Base-by-base conservation (phyloP, 2,797 vertebrate genomes). In the Nannoperca obscura region DNA sequence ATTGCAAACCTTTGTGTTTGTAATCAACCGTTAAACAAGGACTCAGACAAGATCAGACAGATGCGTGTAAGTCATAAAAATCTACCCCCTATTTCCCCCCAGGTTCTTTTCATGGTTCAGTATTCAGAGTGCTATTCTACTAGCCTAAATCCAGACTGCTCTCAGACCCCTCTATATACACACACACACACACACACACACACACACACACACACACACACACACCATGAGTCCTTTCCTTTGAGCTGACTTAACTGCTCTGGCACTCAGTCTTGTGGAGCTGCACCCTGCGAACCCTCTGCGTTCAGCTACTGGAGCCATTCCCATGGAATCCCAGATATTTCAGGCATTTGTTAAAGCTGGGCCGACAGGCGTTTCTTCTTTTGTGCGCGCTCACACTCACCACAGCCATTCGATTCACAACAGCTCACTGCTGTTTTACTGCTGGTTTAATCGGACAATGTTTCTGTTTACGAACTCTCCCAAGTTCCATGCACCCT, bases 261-360 rank as follows among this genome's bases (percentile, higher is more conserved):
- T 92, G 92, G 92, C 89, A 91, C 91, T 92, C 79, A 47, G 90
- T 82, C 81, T 86, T 78, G 76, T 85, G 71, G 79, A 83, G 82
- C 89, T 91, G 92, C 91, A 90, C 92, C 90, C 91, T 85, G 82
- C 82, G 86, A 94, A 91, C 92, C 75, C 90, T 88, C 49, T 66
- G 68, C 73, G 79, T 76, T 84, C 87, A 80, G 85, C 89, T 90
- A 85, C 89, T 90, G 89, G 90, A 92, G 86, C 90, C 87, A 79
- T 93, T 93, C 88, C 91, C 87, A 84, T 92, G 94, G 94, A 96
- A 95, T 95, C 91, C 88, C 90, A 95, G 92, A 94, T 90, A 95
- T 95, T 90, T 89, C 71, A 93, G 90, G 91, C 85, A 90, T 94
- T 81, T 70, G 89, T 88, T 89, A 91, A 93, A 94, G 91, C 93